phyloP scores from a whole-genome alignment of 2,797 vertebrate genomes.

The Hypotaenidia okinawae region DNA sequence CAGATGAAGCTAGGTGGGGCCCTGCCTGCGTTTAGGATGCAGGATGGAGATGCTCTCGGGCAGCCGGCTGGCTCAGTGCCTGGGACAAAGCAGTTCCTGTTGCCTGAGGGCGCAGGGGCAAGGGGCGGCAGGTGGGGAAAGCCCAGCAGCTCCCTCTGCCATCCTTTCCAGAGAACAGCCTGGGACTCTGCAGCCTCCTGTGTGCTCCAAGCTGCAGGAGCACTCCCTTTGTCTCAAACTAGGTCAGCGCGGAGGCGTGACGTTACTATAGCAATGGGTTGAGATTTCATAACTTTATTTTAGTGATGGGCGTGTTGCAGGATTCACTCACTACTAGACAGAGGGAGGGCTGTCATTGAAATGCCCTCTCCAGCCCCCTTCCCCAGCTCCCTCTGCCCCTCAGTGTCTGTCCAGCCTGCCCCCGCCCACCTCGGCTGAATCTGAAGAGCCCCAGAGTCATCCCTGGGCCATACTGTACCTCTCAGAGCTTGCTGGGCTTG shows the following conservation, averaged over 20 bases:
- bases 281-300: constrained; percentile 50
- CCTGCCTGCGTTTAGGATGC: background rate
- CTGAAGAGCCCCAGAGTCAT: background rate
- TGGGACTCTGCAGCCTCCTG: background rate
- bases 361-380: background rate
- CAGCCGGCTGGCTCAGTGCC: no score
- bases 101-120: background rate
- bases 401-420: fast-evolving
- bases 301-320: background rate
- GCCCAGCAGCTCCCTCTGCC: background rate
- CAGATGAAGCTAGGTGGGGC: background rate
- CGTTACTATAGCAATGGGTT: constrained; percentile 57
- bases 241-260: constrained; percentile 53
- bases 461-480: constrained; percentile 19
- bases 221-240: constrained; percentile 57
- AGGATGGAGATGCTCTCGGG: background rate
- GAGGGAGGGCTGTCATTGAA: background rate
- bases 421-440: background rate
- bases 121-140: background rate
- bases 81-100: background rate
- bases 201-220: background rate
- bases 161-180: background rate
- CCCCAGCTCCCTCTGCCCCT: background rate
- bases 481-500: background rate
- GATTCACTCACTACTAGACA: background rate